Evolutionary conservation across 2,797 vertebrate species (phyloP).

Genomic region (Poeciliopsis presidionis): DNA sequence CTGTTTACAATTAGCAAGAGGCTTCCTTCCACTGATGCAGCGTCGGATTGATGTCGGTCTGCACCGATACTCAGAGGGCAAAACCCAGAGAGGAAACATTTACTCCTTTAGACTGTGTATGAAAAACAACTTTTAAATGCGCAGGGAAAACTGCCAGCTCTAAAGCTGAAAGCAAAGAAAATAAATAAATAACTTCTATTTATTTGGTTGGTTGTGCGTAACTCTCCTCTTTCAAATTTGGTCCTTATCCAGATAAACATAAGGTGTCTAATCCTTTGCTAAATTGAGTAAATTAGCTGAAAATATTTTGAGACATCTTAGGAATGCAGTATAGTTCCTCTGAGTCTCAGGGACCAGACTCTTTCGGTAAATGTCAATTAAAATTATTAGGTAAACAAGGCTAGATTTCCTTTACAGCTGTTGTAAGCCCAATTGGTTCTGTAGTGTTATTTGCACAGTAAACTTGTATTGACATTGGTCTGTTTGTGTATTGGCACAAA

Average conservation of each 20-base stretch:
- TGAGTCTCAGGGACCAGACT: slow-evolving; percentile 18
- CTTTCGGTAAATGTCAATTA: slow-evolving; percentile 12
- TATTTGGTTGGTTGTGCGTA: slow-evolving; percentile 27
- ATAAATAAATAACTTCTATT: slow-evolving; percentile 30
- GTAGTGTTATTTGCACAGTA: neutral
- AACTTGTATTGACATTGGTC: neutral
- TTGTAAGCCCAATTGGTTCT: neutral
- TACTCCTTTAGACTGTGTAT: slow-evolving; percentile 18
- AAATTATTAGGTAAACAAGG: slow-evolving; percentile 11
- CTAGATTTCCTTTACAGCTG: neutral
- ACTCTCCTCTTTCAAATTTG: slow-evolving; percentile 12
- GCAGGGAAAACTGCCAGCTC: slow-evolving; percentile 24
- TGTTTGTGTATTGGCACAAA: neutral
- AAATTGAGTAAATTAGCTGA: slow-evolving; percentile 39
- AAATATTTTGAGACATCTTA: slow-evolving; percentile 18
- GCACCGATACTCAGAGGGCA: slow-evolving; percentile 39
- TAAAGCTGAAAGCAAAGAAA: slow-evolving; percentile 8
- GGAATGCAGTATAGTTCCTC: slow-evolving; percentile 21
- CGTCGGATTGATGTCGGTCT: slow-evolving; percentile 54
- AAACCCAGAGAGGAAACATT: slow-evolving; percentile 47
- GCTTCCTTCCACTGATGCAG: slow-evolving; percentile 50
- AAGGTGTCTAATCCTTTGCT: slow-evolving; percentile 34
- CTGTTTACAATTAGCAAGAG: slow-evolving; percentile 74
- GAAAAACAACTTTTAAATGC: slow-evolving; percentile 47
- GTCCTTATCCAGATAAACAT: slow-evolving; percentile 42